Evolutionary conservation across 2,113 vertebrate genomes (phyloP), one percentile per base, ranked within the genome.

Genomic region (Thomomys bottae): DNA sequence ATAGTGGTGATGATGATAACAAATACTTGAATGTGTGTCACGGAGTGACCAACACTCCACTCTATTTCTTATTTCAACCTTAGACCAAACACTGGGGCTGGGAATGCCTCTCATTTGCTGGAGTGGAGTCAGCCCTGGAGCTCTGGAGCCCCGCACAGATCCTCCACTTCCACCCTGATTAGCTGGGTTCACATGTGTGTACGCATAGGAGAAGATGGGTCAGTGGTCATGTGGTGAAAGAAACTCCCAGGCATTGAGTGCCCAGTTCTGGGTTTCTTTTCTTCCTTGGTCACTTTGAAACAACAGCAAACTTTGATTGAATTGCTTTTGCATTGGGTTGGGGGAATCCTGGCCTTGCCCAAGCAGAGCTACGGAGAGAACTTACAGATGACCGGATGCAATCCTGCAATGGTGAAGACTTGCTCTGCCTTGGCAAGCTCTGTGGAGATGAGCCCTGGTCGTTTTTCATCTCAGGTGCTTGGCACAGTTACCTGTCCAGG

Each of bases 401-500:
- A 79, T 45, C 26, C 67, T 89, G 34, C n/a, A 73, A 70, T 77
- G 67, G 84, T 67, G 49, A 85, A 84, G 85, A 84, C 88, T 86
- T 86, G 79, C 82, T 92, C 70, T 83, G 84, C 71, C 32, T 3
- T 42, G 73, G 79, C 5, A 73, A 57, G 68, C 92, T 79, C 88
- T 77, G 88, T 90, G 38, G 72, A 85, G 94, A 92, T 77, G 32
- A 28, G 64, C 45, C 28, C 83, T 92, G 90, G 90, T 93, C 90
- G 80, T 93, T 93, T 92, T 90, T 49, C 92, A 93, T 93, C 93
- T 92, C 67, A 32, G 36, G 20, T 54, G 30, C 38, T 84, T 64
- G 30, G 45, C 57, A 70, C 38, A 42, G 12, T 34, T 14, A 3
- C 73, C n/a, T 91, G 68, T 61, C 68, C 20, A 78, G 81, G 24